Percentiles rank a stretch among this genome's conserved stretches.
These are phyloP conservation scores for Eudemis profundana DNA, from an alignment of 2,888 invertebrate genomes.

Conservation along the genomic window DNA sequence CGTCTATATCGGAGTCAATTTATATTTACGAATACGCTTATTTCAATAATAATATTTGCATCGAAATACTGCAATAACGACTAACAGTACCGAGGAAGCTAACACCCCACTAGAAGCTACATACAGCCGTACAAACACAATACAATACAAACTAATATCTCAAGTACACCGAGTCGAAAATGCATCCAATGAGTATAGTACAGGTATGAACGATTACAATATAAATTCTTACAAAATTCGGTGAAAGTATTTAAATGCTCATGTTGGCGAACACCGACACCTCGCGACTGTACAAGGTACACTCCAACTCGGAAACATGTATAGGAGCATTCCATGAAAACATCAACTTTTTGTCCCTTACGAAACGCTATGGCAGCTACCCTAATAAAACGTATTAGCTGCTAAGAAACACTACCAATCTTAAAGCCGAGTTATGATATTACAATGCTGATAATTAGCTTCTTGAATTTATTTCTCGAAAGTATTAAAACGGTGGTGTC, in stretches of 20 bases:
- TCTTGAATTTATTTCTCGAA: no score
- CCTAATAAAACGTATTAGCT: no score
- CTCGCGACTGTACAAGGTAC: slow-evolving; percentile 1
- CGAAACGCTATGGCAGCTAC: no score
- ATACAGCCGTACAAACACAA: slow-evolving; percentile 57
- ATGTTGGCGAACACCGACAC: slow-evolving; percentile 37
- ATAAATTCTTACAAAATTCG: slow-evolving; percentile 79
- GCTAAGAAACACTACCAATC: no score
- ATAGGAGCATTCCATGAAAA: no score
- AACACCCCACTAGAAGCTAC: slow-evolving; percentile 69
- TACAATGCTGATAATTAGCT: no score
- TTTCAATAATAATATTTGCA: slow-evolving; percentile 83
- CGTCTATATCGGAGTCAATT: slow-evolving; percentile 82
- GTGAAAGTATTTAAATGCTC: slow-evolving; percentile 68
- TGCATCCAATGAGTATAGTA: slow-evolving; percentile 81
- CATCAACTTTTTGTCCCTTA: no score
- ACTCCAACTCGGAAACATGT: no score
- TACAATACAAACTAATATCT: slow-evolving; percentile 57
- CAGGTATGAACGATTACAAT: slow-evolving; percentile 69
- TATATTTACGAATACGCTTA: slow-evolving; percentile 85
- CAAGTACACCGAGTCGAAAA: slow-evolving; percentile 70
- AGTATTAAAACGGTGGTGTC: no score
- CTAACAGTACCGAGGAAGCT: slow-evolving; percentile 80
- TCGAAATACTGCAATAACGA: slow-evolving; percentile 83
- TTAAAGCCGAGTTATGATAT: no score